Evolutionary conservation across 2,888 invertebrate species (phyloP).

Genomic region (Leuctra nigra): DNA sequence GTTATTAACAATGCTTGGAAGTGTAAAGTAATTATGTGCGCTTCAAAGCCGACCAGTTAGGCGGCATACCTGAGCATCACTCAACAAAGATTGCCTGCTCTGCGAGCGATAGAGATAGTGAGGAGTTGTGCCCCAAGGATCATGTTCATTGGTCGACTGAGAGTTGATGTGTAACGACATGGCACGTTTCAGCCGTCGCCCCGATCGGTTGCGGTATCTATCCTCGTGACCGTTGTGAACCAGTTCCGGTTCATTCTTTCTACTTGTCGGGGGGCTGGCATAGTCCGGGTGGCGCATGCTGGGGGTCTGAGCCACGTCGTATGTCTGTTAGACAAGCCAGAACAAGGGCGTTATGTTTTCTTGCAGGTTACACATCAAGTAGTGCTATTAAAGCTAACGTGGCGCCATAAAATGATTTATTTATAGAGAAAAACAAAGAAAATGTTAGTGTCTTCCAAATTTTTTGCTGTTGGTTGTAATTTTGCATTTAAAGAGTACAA

Average conservation of each 20-base stretch:
- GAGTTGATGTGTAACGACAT: slow-evolving; percentile 36
- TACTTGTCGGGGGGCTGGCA: slow-evolving; percentile 17
- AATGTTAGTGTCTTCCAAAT: too few relatives aligned
- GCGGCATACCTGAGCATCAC: slow-evolving; percentile 53
- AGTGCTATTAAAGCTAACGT: too few relatives aligned
- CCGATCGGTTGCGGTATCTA: slow-evolving; percentile 23
- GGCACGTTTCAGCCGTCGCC: slow-evolving; percentile 35
- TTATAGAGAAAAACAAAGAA: too few relatives aligned
- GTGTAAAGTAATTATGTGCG: slow-evolving; percentile 20
- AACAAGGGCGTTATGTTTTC: too few relatives aligned
- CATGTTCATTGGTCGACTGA: slow-evolving; percentile 27
- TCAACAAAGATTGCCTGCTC: slow-evolving; percentile 58
- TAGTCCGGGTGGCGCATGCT: slow-evolving; percentile 7
- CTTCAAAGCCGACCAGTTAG: too few relatives aligned
- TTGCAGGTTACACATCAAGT: too few relatives aligned
- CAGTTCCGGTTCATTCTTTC: slow-evolving; percentile 16
- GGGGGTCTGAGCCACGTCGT: slow-evolving; percentile 29
- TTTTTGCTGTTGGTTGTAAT: too few relatives aligned
- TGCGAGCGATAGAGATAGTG: slow-evolving; percentile 52
- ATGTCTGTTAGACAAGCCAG: slow-evolving; percentile 32
- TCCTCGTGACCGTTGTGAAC: neutral
- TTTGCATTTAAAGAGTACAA: too few relatives aligned
- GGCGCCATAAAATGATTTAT: too few relatives aligned
- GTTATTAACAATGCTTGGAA: neutral
- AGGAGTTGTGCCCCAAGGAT: slow-evolving; percentile 36